Percentiles rank a stretch among this genome's conserved stretches.
phyloP scores from a whole-genome alignment of 2,113 vertebrate genomes.

The Thalassarche chlororhynchos region DNA sequence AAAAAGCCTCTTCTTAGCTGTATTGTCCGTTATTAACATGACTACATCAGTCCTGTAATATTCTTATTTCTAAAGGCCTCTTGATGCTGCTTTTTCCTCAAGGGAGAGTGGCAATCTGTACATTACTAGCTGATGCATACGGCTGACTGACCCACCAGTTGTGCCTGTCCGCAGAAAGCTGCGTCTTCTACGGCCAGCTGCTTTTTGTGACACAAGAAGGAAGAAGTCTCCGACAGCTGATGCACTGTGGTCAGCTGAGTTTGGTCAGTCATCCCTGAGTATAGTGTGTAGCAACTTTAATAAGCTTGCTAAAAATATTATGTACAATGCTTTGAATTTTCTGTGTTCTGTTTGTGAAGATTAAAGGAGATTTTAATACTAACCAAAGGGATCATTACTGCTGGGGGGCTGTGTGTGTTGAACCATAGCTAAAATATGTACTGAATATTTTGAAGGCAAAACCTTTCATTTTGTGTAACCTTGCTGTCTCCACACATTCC shows the following conservation, averaged over 20 bases:
- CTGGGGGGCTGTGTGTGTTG: not conserved
- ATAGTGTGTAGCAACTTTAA: not conserved
- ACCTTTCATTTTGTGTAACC: not conserved
- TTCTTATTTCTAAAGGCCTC: not conserved
- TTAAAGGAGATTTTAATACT: not conserved
- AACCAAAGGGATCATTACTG: not conserved
- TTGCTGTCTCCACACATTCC: not conserved
- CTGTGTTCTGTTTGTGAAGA: not conserved
- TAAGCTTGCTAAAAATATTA: not conserved
- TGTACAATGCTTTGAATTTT: not conserved
- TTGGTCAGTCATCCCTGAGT: not conserved
- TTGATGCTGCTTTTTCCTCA: not conserved
- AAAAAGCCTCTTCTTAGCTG: slow-evolving; percentile 1
- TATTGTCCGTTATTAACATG: not conserved
- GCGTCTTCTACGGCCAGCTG: not conserved
- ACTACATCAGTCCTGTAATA: not conserved
- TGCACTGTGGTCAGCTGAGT: not conserved
- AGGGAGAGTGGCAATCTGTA: not conserved
- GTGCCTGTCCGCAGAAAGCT: not conserved
- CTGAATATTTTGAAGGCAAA: not conserved
- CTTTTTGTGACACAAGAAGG: not conserved
- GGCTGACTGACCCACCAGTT: not conserved
- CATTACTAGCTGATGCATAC: not conserved
- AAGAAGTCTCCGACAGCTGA: not conserved
- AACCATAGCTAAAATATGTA: not conserved